Base-by-base conservation (phyloP, 2,888 invertebrate genomes). In the Athetis lepigone region DNA sequence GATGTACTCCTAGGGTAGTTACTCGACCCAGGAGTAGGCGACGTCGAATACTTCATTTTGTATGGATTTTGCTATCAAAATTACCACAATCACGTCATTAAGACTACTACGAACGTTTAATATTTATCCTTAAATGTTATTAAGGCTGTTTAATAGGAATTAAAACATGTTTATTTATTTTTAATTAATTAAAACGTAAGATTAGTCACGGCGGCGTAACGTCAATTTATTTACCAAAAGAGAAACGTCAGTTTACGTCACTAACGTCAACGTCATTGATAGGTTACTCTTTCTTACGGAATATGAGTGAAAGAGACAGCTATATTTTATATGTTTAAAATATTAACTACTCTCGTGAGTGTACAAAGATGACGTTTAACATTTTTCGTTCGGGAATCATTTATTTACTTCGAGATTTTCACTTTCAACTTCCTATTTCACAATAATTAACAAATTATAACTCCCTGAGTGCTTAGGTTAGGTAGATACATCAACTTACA, bases 11-110 rank as follows among this genome's bases (percentile, higher is more conserved):
- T 92, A 2, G 96, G 95, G 77, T 90, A 95, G 77, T 89, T 93
- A 80, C 83, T 84, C 13, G 80, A 8, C 50, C 90, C 83, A 4
- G 96, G 95, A 54, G 96, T 92, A 11, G 96, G 96, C 6, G 96
- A 96, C 45, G 96, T 96, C 0, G 96, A 91, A 82, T 96, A 95
- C 85, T 96, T 96, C 96, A 96, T 94, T 60, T 79, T 89, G 29
- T 27, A 56, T 19, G 56, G 54, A 47, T 64, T 70, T 68, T 40
- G 25, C 45, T 27, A 60, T 13, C 47, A 54, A 67, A 63, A 60
- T 58, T 16, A 55, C 27, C 37, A 51, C 55, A 54, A 67, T 56
- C 61, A 70, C 63, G 59, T 68, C 80, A 79, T 81, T 50, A 69
- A 82, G 60, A 45, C 36, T 63, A 21, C 43, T 16, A 51, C 6